Evolutionary conservation across 2,888 invertebrate genomes (phyloP).

Genomic region (Coremacera marginata): DNA sequence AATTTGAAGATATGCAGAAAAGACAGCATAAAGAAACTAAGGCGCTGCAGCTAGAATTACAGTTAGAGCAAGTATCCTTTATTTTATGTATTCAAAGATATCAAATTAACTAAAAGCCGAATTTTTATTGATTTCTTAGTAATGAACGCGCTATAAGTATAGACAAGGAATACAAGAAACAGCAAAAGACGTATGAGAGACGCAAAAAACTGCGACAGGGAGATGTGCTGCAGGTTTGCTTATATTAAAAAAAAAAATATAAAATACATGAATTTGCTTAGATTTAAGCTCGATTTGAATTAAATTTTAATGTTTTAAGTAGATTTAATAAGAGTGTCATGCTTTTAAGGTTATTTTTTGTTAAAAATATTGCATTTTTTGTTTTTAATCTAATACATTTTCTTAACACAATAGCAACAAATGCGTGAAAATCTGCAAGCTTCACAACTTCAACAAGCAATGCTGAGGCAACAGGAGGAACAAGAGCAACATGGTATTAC

Average conservation of each 20-base stretch:
- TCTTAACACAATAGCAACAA: slow-evolving; percentile 20
- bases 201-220: slow-evolving; percentile 36
- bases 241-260: too few species aligned
- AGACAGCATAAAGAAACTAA: slow-evolving; percentile 10
- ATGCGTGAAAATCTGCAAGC: slow-evolving; percentile 5
- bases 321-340: too few species aligned
- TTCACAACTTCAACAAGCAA: not conserved
- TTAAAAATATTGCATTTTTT: not conserved
- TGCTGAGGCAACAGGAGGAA: not conserved
- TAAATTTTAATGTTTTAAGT: not conserved
- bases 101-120: too few species aligned
- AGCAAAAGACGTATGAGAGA: slow-evolving; percentile 25
- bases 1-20: not conserved
- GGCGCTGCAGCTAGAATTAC: slow-evolving; percentile 19
- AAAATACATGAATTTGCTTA: too few species aligned
- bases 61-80: slow-evolving; percentile 40
- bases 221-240: slow-evolving; percentile 41
- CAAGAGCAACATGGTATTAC: not conserved
- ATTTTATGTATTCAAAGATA: too few species aligned
- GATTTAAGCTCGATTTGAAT: not conserved
- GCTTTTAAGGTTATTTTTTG: not conserved
- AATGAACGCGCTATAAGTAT: slow-evolving; percentile 32
- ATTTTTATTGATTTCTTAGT: too few species aligned
- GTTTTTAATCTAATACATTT: not conserved
- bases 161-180: slow-evolving; percentile 33